A percentile compares a stretch with the other conserved stretches of the same genome.
phyloP scores from a whole-genome alignment of 2,797 vertebrate species.

The Astyanax mexicanus region DNA sequence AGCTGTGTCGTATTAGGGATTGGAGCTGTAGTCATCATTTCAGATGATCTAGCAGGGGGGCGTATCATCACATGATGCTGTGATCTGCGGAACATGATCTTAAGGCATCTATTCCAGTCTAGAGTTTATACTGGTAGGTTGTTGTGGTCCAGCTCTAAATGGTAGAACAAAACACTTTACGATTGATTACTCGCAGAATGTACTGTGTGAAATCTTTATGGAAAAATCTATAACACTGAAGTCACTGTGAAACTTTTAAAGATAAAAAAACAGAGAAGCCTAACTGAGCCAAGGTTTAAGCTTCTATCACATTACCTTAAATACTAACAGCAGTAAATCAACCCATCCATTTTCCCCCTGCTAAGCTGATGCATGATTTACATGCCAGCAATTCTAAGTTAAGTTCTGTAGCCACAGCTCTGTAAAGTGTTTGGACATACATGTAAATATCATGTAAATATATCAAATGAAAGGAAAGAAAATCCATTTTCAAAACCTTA shows the following conservation, averaged over 20 bases:
- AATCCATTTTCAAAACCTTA: no score
- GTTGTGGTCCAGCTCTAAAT: neutral
- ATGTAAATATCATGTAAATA: no score
- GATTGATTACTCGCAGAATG: no score
- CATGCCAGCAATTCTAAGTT: neutral
- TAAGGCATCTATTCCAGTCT: conserved; percentile 27
- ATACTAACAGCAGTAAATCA: conserved; percentile 34
- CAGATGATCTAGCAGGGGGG: conserved; percentile 11
- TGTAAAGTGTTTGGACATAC: no score
- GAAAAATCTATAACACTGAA: no score
- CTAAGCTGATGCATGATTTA: no score
- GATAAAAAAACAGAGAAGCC: conserved; percentile 13
- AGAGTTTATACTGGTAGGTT: neutral
- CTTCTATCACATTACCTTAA: conserved; percentile 36
- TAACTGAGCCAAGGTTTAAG: neutral
- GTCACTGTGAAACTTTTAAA: no score
- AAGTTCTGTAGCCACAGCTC: no score
- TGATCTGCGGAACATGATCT: conserved; percentile 29
- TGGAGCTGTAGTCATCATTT: conserved; percentile 3
- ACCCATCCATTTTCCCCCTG: neutral
- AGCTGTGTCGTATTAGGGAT: neutral
- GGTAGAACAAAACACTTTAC: neutral
- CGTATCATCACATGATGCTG: conserved; percentile 20
- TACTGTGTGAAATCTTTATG: no score
- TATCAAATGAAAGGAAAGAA: no score